These are phyloP conservation scores for Prinia subflava DNA, from an alignment of 2,113 vertebrate genomes.

Conservation along the genomic window DNA sequence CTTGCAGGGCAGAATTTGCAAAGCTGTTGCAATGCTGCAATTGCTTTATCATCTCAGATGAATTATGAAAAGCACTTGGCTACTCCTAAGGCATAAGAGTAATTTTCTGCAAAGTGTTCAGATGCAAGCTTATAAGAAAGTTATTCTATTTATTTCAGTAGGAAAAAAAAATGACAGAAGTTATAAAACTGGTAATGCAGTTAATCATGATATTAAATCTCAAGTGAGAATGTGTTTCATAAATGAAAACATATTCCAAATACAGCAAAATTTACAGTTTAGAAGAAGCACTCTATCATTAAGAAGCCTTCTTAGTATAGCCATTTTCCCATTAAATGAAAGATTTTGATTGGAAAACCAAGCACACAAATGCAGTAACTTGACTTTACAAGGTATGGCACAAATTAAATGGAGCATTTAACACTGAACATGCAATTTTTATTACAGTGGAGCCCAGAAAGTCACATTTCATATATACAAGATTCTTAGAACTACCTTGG, in stretches of 20 bases:
- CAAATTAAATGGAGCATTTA: background rate
- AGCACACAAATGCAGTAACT: background rate
- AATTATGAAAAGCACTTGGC: background rate
- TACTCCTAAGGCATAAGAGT: background rate
- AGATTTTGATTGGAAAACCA: background rate
- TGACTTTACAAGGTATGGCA: background rate
- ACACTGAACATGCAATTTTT: background rate
- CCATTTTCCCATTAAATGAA: background rate
- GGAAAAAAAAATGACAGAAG: background rate
- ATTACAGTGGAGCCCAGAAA: background rate
- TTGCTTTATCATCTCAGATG: background rate
- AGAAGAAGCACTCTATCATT: background rate
- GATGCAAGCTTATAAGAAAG: background rate
- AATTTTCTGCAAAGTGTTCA: background rate
- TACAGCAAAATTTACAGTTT: background rate
- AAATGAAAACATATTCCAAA: background rate
- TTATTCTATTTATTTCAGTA: background rate
- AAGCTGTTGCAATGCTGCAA: background rate
- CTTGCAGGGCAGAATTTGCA: background rate
- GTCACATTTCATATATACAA: background rate
- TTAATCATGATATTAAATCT: background rate
- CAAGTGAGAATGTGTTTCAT: background rate
- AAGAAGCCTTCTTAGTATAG: background rate
- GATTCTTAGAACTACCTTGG: background rate
- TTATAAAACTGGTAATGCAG: background rate